Conservation (phyloP, 2,888 invertebrate species). For the Scaptomyza caliginosa region DNA sequence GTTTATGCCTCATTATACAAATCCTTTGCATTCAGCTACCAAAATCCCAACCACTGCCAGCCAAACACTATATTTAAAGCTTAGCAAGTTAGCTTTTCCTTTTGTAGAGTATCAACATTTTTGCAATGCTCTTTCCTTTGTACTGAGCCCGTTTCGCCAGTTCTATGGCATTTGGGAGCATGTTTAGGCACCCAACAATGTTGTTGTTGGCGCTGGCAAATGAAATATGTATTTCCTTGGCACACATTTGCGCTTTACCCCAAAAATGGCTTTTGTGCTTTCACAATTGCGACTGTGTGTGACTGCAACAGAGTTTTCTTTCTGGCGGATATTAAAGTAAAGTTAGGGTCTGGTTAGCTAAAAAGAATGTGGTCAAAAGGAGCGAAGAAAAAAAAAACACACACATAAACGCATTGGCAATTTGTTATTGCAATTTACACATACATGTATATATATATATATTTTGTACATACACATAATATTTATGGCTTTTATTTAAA, state of each 20-base stretch:
- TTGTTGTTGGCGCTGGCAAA: slow-evolving; percentile 29
- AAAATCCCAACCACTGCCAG: too few relatives aligned
- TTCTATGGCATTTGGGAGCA: slow-evolving; percentile 10
- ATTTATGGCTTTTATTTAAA: slow-evolving; percentile 51
- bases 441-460: slow-evolving; percentile 27
- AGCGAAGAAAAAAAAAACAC: too few relatives aligned
- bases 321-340: slow-evolving; percentile 37
- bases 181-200: slow-evolving; percentile 21
- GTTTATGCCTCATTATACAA: background rate
- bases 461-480: slow-evolving; percentile 41
- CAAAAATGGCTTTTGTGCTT: slow-evolving; percentile 44
- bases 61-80: too few relatives aligned
- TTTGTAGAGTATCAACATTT: background rate
- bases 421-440: slow-evolving; percentile 40
- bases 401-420: slow-evolving; percentile 35
- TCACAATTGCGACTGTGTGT: slow-evolving; percentile 11
- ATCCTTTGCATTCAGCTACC: background rate
- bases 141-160: background rate
- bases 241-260: slow-evolving; percentile 48
- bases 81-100: background rate
- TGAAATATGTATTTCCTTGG: slow-evolving; percentile 60
- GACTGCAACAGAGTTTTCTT: slow-evolving; percentile 1
- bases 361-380: too few relatives aligned
- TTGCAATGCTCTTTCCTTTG: background rate
- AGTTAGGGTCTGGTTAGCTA: slow-evolving; percentile 2